Conservation (phyloP, 37 sponge, comb jelly and placozoan genomes). For the Lycopodina hypogea region DNA sequence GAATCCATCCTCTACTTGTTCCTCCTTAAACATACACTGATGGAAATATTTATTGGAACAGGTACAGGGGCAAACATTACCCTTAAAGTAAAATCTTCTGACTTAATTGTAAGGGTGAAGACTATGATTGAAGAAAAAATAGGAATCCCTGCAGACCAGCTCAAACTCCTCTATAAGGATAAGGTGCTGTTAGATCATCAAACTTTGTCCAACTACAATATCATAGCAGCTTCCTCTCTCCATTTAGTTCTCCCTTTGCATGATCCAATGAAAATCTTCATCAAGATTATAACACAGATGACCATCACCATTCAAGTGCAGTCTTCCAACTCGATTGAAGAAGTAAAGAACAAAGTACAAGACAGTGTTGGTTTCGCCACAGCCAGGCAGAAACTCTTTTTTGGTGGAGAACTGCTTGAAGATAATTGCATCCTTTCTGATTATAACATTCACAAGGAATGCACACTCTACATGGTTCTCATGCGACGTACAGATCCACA, state of each 20-base stretch:
- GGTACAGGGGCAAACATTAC: slow-evolving; percentile 76
- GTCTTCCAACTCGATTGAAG: slow-evolving; percentile 89
- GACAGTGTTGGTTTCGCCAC: slow-evolving; percentile 95
- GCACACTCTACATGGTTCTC: slow-evolving; percentile 91
- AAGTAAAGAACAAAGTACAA: slow-evolving; percentile 95
- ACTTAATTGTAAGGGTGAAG: slow-evolving; percentile 67
- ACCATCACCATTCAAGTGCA: slow-evolving; percentile 97
- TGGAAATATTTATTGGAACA: slow-evolving; percentile 78
- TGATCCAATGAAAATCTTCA: slow-evolving; percentile 94
- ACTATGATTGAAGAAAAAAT: slow-evolving; percentile 69
- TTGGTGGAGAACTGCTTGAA: slow-evolving; percentile 94
- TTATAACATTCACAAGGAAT: slow-evolving; percentile 97
- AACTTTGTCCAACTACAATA: slow-evolving; percentile 82
- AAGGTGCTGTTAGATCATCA: slow-evolving; percentile 68
- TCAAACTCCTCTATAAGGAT: slow-evolving; percentile 62
- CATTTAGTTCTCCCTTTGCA: slow-evolving; percentile 48
- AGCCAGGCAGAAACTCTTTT: slow-evolving; percentile 94
- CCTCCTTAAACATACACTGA: slow-evolving; percentile 55
- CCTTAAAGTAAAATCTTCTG: slow-evolving; percentile 66
- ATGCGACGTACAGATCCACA: slow-evolving; percentile 70
- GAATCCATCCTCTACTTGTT: slow-evolving; percentile 77
- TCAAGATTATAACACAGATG: slow-evolving; percentile 94
- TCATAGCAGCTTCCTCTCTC: slow-evolving; percentile 70
- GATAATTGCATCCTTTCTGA: slow-evolving; percentile 83
- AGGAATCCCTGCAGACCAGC: slow-evolving; percentile 70